Conservation (phyloP, 2,797 vertebrate genomes). For the Tokudaia tokunoshimensis region DNA sequence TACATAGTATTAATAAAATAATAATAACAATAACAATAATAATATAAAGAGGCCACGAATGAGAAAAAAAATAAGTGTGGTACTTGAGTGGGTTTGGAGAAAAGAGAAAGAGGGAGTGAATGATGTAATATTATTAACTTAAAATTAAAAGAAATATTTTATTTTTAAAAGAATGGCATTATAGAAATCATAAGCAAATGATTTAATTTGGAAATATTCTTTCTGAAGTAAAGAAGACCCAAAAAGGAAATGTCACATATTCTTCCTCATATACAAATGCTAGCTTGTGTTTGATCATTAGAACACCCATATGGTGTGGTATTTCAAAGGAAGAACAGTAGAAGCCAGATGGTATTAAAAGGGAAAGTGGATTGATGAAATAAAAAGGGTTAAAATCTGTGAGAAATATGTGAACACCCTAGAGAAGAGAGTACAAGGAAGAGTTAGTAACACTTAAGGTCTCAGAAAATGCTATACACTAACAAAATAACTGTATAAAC, state of each 20-base stretch:
- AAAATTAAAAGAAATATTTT: neutral
- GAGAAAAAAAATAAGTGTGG: neutral
- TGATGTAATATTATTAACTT: neutral
- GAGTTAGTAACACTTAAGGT: neutral
- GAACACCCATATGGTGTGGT: too few relatives aligned
- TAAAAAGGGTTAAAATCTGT: neutral
- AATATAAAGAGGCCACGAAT: neutral
- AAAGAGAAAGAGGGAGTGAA: neutral
- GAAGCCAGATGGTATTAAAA: neutral
- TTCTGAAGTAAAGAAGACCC: neutral
- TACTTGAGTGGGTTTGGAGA: neutral
- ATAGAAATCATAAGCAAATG: neutral
- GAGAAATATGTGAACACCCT: neutral
- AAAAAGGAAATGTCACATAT: neutral
- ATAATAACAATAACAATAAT: neutral
- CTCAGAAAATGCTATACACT: too few relatives aligned
- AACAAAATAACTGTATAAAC: neutral
- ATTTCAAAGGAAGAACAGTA: neutral
- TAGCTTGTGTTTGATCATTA: neutral
- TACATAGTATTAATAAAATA: neutral
- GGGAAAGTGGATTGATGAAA: neutral
- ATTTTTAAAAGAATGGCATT: neutral
- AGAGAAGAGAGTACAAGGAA: neutral
- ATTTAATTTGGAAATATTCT: neutral
- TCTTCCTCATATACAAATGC: neutral